Percentiles rank a stretch among this genome's conserved stretches.
These are phyloP conservation scores for Tenthredo mesomela DNA, from an alignment of 2,888 invertebrate species.

Conservation along the genomic window DNA sequence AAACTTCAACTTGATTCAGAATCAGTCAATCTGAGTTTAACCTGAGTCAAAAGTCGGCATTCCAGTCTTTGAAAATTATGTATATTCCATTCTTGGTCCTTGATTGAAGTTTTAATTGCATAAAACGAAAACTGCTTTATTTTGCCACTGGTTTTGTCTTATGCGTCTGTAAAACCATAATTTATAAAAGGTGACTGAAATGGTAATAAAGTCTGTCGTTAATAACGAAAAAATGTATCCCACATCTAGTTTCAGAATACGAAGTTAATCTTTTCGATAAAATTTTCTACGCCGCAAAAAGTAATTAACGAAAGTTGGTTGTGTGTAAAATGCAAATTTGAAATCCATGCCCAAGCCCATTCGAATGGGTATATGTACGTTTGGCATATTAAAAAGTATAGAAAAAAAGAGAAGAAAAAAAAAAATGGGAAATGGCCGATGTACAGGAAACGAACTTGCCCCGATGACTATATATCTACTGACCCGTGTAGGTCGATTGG, in stretches of 20 bases:
- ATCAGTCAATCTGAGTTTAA: not conserved
- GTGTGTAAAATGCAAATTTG: slow-evolving; percentile 12
- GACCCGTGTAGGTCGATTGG: slow-evolving; percentile 40
- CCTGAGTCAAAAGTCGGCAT: not conserved
- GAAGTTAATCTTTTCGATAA: slow-evolving; percentile 10
- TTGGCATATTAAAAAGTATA: not conserved
- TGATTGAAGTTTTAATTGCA: not conserved
- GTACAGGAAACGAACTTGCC: slow-evolving; percentile 23
- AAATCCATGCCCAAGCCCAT: slow-evolving; percentile 8
- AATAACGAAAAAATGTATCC: not conserved
- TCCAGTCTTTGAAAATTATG: not conserved
- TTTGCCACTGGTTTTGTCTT: not conserved
- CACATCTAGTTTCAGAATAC: not conserved
- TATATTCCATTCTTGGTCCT: not conserved
- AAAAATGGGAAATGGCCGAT: not conserved
- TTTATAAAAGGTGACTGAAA: not conserved
- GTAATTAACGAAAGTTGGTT: not conserved
- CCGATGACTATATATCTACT: slow-evolving; percentile 14
- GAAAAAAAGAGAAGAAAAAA: not conserved
- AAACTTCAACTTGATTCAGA: not conserved
- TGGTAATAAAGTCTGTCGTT: not conserved
- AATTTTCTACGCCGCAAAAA: not conserved
- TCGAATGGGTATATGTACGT: not conserved
- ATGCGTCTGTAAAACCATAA: not conserved
- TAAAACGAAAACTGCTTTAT: not conserved